These are phyloP conservation scores for Hydrophis major DNA, from an alignment of 2,797 vertebrate genomes.

Conservation along the genomic window DNA sequence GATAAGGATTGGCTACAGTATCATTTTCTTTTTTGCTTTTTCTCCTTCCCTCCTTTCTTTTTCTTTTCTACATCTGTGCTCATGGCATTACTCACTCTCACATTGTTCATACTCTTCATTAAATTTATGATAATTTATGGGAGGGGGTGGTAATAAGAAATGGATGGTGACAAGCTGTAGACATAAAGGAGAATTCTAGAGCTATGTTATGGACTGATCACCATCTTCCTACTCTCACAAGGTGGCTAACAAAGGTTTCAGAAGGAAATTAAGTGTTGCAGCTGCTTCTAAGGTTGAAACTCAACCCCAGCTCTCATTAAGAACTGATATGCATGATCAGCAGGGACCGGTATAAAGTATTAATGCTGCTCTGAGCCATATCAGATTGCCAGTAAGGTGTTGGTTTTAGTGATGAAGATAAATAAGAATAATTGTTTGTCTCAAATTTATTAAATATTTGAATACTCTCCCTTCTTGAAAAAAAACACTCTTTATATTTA, in stretches of 20 bases:
- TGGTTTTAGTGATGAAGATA: neutral
- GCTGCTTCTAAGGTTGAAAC: neutral
- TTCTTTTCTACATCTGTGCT: slow-evolving; percentile 40
- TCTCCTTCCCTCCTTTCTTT: slow-evolving; percentile 45
- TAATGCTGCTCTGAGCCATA: neutral
- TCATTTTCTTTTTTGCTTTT: slow-evolving; percentile 44
- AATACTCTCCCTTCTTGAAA: neutral
- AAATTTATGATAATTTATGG: slow-evolving; percentile 32
- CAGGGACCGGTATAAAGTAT: neutral
- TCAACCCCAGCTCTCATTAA: neutral
- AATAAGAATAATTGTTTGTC: neutral
- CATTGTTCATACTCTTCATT: slow-evolving; percentile 56
- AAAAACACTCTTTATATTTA: neutral
- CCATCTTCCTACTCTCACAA: neutral
- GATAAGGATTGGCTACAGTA: slow-evolving; percentile 13
- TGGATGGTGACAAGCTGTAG: neutral
- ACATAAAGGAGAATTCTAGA: neutral
- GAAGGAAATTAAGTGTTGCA: neutral
- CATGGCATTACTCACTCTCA: slow-evolving; percentile 51
- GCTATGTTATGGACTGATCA: neutral
- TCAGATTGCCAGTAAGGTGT: neutral
- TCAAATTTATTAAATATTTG: neutral
- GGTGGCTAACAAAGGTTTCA: neutral
- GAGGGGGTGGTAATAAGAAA: neutral
- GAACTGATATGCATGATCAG: neutral